Evolutionary conservation across 2,113 vertebrate species (phyloP).

Genomic region (Tragelaphus buxtoni): DNA sequence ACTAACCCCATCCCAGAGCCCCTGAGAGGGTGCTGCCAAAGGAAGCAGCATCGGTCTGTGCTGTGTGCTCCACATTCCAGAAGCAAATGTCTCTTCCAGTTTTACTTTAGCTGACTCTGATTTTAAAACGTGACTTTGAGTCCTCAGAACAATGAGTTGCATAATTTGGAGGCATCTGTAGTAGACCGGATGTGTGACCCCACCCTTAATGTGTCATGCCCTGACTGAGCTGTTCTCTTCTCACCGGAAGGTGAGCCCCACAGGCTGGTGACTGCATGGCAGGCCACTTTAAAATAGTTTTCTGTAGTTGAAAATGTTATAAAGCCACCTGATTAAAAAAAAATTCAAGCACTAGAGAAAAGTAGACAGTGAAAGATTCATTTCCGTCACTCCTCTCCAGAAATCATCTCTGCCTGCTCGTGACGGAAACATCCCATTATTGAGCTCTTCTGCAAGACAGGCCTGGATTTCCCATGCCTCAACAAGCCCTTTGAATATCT

Average conservation of each 20-base stretch:
- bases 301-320: not conserved
- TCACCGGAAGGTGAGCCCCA: not conserved
- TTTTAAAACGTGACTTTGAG: conserved; percentile 5
- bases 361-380: not conserved
- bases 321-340: not conserved
- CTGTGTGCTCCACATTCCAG: not conserved
- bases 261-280: not conserved
- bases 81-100: not conserved
- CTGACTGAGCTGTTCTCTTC: not conserved
- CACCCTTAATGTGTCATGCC: not conserved
- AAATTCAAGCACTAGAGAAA: not conserved
- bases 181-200: not conserved
- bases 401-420: not conserved
- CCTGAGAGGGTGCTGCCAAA: not conserved
- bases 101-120: conserved; percentile 21
- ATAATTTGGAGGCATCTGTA: conserved; percentile 5
- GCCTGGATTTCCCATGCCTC: not conserved
- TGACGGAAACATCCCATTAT: not conserved
- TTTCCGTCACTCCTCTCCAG: not conserved
- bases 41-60: not conserved
- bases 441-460: not conserved
- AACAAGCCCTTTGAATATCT: not conserved
- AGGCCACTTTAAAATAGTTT: not conserved
- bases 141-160: not conserved
- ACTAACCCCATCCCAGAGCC: not conserved